Conservation (phyloP, 1,140 invertebrate species). For the Drosophila jambulina region DNA sequence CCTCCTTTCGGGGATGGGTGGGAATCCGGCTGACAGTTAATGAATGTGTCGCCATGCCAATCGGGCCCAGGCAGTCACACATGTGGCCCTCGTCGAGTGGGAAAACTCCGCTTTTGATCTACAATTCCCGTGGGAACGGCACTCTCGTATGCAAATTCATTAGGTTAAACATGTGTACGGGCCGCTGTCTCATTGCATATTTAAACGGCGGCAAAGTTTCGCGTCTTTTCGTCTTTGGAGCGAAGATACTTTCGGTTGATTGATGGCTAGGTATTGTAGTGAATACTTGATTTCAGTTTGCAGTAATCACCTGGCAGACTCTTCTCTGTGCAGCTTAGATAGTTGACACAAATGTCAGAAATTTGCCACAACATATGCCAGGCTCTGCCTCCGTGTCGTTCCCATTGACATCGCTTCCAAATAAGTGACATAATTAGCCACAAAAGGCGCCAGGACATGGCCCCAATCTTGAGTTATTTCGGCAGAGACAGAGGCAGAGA, state of each 20-base stretch:
- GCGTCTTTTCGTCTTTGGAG: not conserved
- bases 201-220: slow-evolving; percentile 34
- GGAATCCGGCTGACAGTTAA: slow-evolving; percentile 36
- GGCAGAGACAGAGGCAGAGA: slow-evolving; percentile 24
- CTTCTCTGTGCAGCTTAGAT: slow-evolving; percentile 11
- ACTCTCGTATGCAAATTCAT: slow-evolving; percentile 52
- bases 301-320: not conserved
- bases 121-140: slow-evolving; percentile 27
- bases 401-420: slow-evolving; percentile 25
- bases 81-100: slow-evolving; percentile 22
- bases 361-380: slow-evolving; percentile 32
- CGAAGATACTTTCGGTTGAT: slow-evolving; percentile 13
- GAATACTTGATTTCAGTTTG: slow-evolving; percentile 35
- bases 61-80: slow-evolving; percentile 14
- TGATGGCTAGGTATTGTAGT: slow-evolving; percentile 31
- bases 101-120: slow-evolving; percentile 53
- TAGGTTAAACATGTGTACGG: slow-evolving; percentile 48
- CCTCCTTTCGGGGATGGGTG: not conserved
- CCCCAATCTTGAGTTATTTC: slow-evolving; percentile 45
- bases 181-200: slow-evolving; percentile 35
- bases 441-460: slow-evolving; percentile 35
- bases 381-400: not conserved
- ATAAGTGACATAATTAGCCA: slow-evolving; percentile 60
- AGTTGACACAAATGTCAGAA: slow-evolving; percentile 58
- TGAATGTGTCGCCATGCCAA: slow-evolving; percentile 52